A percentile compares a stretch with the other conserved stretches of the same genome.
phyloP scores from a whole-genome alignment of 2,113 vertebrate species.

The Butorides virescens region DNA sequence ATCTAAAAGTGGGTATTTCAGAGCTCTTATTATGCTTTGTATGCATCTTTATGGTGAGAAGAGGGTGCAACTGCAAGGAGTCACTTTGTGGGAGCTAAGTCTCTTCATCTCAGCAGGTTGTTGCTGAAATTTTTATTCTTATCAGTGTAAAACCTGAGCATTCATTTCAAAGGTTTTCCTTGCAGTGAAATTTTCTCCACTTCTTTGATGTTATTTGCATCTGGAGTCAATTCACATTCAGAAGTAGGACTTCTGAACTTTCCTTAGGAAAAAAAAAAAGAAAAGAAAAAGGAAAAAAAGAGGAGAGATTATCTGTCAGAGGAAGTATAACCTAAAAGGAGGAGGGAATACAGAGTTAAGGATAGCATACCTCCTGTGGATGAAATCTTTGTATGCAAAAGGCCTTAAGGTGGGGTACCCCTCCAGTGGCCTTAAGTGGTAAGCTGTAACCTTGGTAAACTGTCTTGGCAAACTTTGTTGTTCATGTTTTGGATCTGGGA shows the following conservation, averaged over 20 bases:
- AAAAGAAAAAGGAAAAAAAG: no score
- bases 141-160: background rate
- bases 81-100: background rate
- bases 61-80: background rate
- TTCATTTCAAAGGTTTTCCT: background rate
- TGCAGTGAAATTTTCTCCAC: background rate
- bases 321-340: background rate
- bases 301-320: background rate
- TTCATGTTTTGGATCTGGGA: background rate
- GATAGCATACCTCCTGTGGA: background rate
- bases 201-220: constrained; percentile 7
- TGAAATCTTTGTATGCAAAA: background rate
- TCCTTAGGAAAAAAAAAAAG: background rate
- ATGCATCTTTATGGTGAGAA: background rate
- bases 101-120: background rate
- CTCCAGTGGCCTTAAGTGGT: background rate
- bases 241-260: background rate
- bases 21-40: background rate
- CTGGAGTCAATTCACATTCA: background rate
- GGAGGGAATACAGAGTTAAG: background rate
- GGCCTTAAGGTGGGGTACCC: background rate
- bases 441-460: background rate
- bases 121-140: background rate
- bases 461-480: background rate
- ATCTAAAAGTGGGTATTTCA: background rate